phyloP scores from a whole-genome alignment of 2,113 vertebrate genomes.

The Mustela nigripes region DNA sequence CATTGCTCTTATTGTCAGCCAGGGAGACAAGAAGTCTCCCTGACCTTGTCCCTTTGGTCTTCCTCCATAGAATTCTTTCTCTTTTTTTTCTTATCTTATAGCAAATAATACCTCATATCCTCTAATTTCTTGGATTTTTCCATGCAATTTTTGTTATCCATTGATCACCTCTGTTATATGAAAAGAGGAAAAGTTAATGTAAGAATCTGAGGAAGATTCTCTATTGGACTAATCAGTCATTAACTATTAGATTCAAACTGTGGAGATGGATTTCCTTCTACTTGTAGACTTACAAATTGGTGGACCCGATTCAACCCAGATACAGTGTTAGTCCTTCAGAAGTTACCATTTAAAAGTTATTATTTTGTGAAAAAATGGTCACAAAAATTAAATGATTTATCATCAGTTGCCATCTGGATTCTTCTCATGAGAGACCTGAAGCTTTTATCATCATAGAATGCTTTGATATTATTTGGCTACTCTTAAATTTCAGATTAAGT shows the following conservation, averaged over 20 bases:
- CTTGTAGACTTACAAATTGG: neutral
- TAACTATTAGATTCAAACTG: neutral
- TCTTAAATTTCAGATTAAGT: conserved; percentile 8
- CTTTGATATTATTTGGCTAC: neutral
- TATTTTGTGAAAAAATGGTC: neutral
- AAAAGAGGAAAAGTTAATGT: conserved; percentile 2
- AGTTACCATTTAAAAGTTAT: neutral
- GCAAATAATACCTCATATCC: conserved; percentile 11
- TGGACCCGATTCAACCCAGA: neutral
- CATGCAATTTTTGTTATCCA: conserved; percentile 21
- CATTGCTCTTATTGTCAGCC: conserved; percentile 5
- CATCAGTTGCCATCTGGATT: neutral
- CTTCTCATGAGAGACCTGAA: neutral
- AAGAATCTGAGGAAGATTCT: neutral
- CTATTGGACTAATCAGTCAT: neutral
- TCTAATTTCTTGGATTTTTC: neutral
- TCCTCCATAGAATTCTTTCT: neutral
- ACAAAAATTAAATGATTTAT: conserved; percentile 61
- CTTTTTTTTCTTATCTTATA: neutral
- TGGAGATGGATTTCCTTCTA: neutral
- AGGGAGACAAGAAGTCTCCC: neutral
- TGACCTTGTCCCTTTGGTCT: neutral
- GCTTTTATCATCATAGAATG: neutral
- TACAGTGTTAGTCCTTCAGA: conserved; percentile 10
- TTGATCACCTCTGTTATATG: neutral